phyloP scores from a whole-genome alignment of 2,113 vertebrate species.

The Ictalurus punctatus region DNA sequence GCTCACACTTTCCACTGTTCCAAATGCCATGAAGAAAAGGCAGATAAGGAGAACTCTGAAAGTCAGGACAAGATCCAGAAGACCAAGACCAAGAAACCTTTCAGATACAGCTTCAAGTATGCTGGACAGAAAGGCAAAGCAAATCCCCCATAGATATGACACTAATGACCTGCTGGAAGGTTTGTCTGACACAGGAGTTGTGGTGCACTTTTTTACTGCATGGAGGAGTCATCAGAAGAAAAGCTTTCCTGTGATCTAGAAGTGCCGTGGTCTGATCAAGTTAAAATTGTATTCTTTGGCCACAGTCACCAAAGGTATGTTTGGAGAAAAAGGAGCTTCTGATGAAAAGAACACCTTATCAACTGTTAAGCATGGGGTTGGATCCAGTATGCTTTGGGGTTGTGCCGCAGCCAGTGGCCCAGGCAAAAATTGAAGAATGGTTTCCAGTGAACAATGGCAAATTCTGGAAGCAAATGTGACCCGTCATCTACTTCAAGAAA shows the following conservation, averaged over 20 bases:
- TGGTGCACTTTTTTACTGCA: background rate
- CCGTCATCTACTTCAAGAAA: background rate
- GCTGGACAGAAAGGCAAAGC: background rate
- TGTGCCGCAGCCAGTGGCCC: background rate
- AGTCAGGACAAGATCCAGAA: background rate
- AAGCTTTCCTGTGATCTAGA: background rate
- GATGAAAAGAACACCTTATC: no score
- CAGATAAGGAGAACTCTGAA: no score
- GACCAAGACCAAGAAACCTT: background rate
- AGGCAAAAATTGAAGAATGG: background rate
- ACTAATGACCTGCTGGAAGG: background rate
- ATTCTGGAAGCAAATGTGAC: background rate
- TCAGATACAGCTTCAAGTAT: background rate
- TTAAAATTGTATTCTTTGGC: background rate
- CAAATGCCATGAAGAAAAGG: background rate
- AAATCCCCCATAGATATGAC: background rate
- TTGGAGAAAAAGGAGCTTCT: background rate
- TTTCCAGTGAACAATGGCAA: background rate
- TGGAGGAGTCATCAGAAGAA: background rate
- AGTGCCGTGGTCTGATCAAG: background rate
- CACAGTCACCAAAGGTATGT: background rate
- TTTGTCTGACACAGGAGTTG: background rate
- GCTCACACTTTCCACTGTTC: background rate
- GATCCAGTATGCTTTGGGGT: no score
- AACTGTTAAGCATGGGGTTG: no score